Evolutionary conservation across 2,113 vertebrate genomes (phyloP).

Genomic region (Thomomys bottae): DNA sequence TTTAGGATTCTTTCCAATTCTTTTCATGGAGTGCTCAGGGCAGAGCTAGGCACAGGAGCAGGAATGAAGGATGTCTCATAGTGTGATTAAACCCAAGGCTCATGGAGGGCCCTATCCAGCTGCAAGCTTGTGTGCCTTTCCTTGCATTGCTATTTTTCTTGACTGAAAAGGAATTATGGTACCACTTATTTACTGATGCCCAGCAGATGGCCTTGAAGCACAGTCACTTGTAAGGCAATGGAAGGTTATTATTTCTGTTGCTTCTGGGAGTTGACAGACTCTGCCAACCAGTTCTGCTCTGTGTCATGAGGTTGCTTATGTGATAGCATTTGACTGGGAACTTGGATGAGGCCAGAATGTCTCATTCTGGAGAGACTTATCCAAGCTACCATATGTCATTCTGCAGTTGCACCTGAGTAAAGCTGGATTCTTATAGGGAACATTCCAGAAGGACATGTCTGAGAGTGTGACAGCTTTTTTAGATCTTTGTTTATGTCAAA

Average conservation of each 20-base stretch:
- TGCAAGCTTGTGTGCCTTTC: accelerated
- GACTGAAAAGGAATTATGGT: not conserved
- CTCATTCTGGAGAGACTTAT: not conserved
- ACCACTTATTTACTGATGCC: not conserved
- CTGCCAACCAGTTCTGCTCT: not conserved
- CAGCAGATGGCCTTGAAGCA: not conserved
- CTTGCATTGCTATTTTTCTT: no score
- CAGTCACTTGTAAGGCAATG: not conserved
- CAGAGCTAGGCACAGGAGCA: not conserved
- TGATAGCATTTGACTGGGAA: not conserved
- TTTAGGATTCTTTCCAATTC: not conserved
- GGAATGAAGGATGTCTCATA: not conserved
- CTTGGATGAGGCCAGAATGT: not conserved
- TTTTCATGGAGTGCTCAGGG: not conserved
- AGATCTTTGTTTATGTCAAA: not conserved
- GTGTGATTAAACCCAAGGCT: not conserved
- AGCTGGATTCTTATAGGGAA: not conserved
- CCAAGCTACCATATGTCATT: not conserved
- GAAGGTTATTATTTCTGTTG: not conserved
- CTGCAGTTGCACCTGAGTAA: not conserved
- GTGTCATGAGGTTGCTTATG: accelerated
- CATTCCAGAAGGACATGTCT: not conserved
- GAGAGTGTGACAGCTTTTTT: not conserved
- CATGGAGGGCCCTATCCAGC: not conserved
- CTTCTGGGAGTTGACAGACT: not conserved